Evolutionary conservation across 1,140 invertebrate genomes (phyloP).

Genomic region (Eupristina koningsbergeri): DNA sequence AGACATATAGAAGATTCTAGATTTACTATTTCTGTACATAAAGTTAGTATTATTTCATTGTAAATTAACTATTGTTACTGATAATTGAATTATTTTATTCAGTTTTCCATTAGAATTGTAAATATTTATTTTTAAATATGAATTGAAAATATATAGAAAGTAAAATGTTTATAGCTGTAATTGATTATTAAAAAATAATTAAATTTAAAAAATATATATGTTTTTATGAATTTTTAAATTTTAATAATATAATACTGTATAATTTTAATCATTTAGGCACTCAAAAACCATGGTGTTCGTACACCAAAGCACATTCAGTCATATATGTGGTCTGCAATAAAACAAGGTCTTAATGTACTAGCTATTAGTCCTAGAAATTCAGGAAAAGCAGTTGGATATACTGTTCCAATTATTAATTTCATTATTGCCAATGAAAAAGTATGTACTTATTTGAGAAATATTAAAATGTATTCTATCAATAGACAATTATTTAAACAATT

Average conservation of each 20-base stretch:
- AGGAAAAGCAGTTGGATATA: slow-evolving; percentile 68
- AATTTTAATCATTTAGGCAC: slow-evolving; percentile 51
- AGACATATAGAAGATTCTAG: slow-evolving; percentile 54
- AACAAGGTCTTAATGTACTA: slow-evolving; percentile 61
- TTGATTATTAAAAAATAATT: neutral
- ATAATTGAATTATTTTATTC: neutral
- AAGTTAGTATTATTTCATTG: slow-evolving; percentile 52
- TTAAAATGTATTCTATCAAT: too few species aligned
- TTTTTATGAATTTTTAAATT: neutral
- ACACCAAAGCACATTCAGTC: slow-evolving; percentile 63
- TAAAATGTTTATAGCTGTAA: neutral
- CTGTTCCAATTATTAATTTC: slow-evolving; percentile 60
- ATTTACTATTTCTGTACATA: slow-evolving; percentile 61
- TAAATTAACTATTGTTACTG: slow-evolving; percentile 29
- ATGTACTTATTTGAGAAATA: slow-evolving; percentile 35
- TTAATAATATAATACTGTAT: neutral
- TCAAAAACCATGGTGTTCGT: slow-evolving; percentile 48
- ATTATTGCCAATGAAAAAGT: slow-evolving; percentile 57
- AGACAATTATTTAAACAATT: too few species aligned
- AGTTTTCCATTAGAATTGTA: too few species aligned
- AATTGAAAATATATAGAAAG: neutral
- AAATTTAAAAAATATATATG: too few species aligned
- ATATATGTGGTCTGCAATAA: slow-evolving; percentile 70
- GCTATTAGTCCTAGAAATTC: slow-evolving; percentile 60
- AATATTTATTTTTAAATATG: neutral